phyloP scores from a whole-genome alignment of 2,888 invertebrate species.

The Mesodorylaimus sp. region DNA sequence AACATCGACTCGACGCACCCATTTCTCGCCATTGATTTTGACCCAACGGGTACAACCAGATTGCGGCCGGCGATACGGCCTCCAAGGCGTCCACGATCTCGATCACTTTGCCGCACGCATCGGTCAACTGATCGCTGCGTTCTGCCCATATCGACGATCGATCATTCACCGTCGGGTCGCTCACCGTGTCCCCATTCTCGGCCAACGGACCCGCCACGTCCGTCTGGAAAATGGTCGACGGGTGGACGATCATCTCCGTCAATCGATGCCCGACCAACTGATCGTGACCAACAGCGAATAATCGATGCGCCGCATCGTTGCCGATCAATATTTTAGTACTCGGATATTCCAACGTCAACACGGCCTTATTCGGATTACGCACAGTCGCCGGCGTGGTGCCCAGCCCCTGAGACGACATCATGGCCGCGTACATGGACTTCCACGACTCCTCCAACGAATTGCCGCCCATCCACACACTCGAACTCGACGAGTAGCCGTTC shows the following conservation, averaged over 20 bases:
- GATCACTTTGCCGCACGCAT: too few species aligned
- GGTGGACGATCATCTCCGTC: slow-evolving; percentile 23
- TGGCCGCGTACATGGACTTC: neutral
- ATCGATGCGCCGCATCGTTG: slow-evolving; percentile 45
- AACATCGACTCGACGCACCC: too few species aligned
- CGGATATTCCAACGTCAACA: slow-evolving; percentile 47
- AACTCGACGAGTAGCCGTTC: neutral
- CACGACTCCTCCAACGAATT: neutral
- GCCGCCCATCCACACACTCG: too few species aligned
- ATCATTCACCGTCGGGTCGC: too few species aligned
- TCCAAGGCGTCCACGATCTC: slow-evolving; percentile 44
- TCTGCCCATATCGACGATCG: too few species aligned
- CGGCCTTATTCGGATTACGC: slow-evolving; percentile 48
- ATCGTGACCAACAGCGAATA: slow-evolving; percentile 28
- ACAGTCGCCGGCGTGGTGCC: slow-evolving; percentile 21
- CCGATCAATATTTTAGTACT: slow-evolving; percentile 47
- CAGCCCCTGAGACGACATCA: slow-evolving; percentile 13
- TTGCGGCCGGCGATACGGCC: slow-evolving; percentile 43
- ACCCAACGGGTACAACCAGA: slow-evolving; percentile 43
- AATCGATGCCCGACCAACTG: slow-evolving; percentile 39
- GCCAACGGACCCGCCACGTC: neutral
- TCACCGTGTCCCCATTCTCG: neutral
- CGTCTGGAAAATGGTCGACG: slow-evolving; percentile 21
- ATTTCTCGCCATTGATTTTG: slow-evolving; percentile 18
- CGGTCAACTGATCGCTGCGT: too few species aligned